Conservation (phyloP, 2,888 invertebrate genomes). For the Tupiocoris notatus region DNA sequence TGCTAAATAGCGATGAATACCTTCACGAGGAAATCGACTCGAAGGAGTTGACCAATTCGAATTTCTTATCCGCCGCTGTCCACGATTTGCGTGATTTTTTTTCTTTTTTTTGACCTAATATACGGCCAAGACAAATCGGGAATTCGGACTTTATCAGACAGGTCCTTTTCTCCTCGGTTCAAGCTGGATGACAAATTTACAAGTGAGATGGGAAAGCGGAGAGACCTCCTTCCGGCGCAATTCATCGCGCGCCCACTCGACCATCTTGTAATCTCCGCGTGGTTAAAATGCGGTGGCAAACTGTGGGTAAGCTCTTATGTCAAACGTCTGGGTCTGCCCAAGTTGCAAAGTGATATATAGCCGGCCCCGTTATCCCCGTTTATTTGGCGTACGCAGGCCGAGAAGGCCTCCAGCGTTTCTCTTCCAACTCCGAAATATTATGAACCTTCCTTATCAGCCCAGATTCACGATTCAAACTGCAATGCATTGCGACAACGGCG, state of each 20-base stretch:
- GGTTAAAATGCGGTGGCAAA: constrained; percentile 19
- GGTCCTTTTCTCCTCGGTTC: background rate
- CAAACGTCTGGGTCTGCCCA: background rate
- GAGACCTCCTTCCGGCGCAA: background rate
- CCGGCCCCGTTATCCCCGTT: background rate
- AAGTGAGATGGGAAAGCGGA: background rate
- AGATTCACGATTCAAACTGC: background rate
- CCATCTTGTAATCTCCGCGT: constrained; percentile 8
- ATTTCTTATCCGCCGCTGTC: too few species aligned
- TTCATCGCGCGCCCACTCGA: background rate
- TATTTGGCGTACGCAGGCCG: background rate
- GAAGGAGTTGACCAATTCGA: too few species aligned
- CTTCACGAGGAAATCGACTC: too few species aligned
- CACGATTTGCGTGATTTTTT: too few species aligned
- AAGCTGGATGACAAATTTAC: background rate
- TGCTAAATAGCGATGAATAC: too few species aligned
- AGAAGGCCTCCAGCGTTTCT: background rate
- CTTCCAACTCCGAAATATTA: background rate
- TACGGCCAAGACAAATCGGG: background rate
- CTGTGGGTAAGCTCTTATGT: background rate
- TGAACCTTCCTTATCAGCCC: background rate
- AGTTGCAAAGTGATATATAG: background rate
- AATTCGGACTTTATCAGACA: background rate
- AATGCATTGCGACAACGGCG: background rate
- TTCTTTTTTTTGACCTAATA: too few species aligned